phyloP scores from a whole-genome alignment of 2,888 invertebrate genomes.

The Scaptomyza caliginosa region DNA sequence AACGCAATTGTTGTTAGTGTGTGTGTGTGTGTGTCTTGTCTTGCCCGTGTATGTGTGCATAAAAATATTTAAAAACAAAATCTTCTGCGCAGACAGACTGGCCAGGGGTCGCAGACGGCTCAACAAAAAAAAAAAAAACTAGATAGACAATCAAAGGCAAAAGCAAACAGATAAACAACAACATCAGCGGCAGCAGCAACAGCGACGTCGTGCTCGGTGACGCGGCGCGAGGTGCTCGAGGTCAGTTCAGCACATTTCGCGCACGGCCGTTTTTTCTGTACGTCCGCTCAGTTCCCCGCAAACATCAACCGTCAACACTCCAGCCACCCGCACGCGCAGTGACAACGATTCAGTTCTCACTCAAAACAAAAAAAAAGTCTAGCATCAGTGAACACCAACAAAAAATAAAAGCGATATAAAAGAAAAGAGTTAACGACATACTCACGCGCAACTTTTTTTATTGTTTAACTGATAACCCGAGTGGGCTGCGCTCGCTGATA shows the following conservation, averaged over 20 bases:
- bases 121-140: constrained; percentile 2
- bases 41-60: constrained; percentile 22
- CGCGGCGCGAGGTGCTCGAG: constrained; percentile 74
- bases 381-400: constrained; percentile 38
- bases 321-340: constrained; percentile 58
- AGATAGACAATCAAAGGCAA: constrained; percentile 22
- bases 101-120: constrained; percentile 30
- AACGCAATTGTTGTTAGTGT: constrained; percentile 16
- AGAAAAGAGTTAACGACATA: constrained; percentile 34
- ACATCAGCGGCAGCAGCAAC: constrained; percentile 27
- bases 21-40: constrained; percentile 12
- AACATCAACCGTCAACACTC: constrained; percentile 1
- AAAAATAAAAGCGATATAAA: constrained; percentile 10
- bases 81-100: constrained; percentile 54
- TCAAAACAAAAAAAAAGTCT: constrained; percentile 28
- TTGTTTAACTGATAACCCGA: constrained; percentile 66
- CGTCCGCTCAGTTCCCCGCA: constrained; percentile 5
- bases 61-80: constrained; percentile 72
- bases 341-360: constrained; percentile 26
- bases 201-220: constrained; percentile 49
- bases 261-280: constrained; percentile 48
- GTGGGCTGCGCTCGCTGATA: constrained; percentile 32
- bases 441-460: constrained; percentile 71
- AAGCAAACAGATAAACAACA: constrained; percentile 68
- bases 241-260: constrained; percentile 73